phyloP scores from a whole-genome alignment of 1,140 invertebrate genomes.

The Nomia melanderi region DNA sequence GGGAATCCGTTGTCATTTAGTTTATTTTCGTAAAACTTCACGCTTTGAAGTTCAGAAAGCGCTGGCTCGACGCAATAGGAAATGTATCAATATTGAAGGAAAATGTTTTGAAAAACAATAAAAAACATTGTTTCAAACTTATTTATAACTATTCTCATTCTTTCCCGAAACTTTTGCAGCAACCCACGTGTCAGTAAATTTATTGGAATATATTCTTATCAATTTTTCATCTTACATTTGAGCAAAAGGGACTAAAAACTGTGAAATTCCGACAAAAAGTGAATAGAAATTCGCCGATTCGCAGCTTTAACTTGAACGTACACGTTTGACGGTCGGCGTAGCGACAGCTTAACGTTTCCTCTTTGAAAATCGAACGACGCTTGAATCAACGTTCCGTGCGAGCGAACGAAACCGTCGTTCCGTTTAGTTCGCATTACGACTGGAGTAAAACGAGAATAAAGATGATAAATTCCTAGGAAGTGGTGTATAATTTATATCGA shows the following conservation, averaged over 20 bases:
- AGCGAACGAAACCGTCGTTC: neutral
- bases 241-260: constrained; percentile 15
- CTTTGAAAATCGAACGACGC: neutral
- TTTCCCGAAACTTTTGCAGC: no score
- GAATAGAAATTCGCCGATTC: neutral
- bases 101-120: no score
- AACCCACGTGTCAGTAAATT: neutral
- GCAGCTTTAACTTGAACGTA: neutral
- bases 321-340: neutral
- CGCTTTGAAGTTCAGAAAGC: no score
- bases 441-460: neutral
- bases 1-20: no score
- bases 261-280: neutral
- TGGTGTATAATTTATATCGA: constrained; percentile 25
- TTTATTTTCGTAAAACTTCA: no score
- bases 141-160: no score
- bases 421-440: neutral
- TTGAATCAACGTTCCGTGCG: neutral
- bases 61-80: no score
- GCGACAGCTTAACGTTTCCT: neutral
- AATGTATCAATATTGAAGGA: no score
- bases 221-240: constrained; percentile 1
- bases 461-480: constrained; percentile 21
- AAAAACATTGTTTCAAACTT: no score
- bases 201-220: constrained; percentile 10